phyloP scores from a whole-genome alignment of 2,888 invertebrate species.

The Scaptomyza tumidula region DNA sequence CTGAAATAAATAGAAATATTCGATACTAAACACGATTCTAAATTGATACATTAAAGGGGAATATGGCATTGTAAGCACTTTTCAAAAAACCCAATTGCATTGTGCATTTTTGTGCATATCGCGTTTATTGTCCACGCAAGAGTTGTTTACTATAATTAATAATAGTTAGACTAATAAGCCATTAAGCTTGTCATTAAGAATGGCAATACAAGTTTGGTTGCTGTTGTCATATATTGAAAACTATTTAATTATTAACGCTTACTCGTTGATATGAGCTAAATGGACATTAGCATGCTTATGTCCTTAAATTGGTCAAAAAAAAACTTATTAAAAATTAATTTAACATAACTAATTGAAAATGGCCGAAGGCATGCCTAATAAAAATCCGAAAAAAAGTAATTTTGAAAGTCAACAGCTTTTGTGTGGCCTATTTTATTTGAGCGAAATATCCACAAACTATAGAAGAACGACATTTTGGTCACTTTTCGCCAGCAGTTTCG shows the following conservation, averaged over 20 bases:
- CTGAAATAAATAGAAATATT: constrained; percentile 47
- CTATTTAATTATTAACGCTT: constrained; percentile 9
- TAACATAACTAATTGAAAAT: too few species aligned
- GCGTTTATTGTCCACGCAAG: constrained; percentile 9
- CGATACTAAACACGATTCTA: constrained; percentile 24
- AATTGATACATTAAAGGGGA: constrained; percentile 38
- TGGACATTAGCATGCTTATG: too few species aligned
- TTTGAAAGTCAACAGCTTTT: not conserved
- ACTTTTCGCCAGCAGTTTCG: constrained; percentile 30
- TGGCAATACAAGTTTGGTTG: constrained; percentile 6
- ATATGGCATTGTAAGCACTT: constrained; percentile 15
- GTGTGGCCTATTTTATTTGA: constrained; percentile 15
- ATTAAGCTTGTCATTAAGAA: not conserved
- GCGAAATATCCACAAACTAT: constrained; percentile 14
- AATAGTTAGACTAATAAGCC: not conserved
- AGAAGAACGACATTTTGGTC: constrained; percentile 32
- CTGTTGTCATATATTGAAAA: not conserved
- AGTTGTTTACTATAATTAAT: constrained; percentile 12
- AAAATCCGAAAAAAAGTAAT: not conserved
- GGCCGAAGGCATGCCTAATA: not conserved
- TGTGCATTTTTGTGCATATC: constrained; percentile 35
- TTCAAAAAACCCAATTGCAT: constrained; percentile 12
- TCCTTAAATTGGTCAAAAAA: too few species aligned
- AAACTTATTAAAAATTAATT: too few species aligned
- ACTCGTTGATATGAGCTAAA: not conserved